Conservation (phyloP, 2,888 invertebrate genomes). For the Meteorus cinctellus region DNA sequence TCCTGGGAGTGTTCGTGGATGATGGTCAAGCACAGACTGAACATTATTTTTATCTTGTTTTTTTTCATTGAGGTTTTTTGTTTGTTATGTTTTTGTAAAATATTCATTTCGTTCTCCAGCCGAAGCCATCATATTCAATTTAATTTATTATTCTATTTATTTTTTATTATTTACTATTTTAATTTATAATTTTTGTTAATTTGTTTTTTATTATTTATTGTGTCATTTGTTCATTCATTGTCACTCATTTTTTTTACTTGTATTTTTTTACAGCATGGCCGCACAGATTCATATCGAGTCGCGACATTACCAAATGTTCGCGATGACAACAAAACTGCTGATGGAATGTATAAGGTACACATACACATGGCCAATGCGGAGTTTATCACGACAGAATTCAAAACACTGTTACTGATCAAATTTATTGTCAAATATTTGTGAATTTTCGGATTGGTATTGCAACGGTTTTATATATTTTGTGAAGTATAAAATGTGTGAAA, state of each 20-base stretch:
- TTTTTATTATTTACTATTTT: conserved; percentile 45
- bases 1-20: conserved; percentile 43
- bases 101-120: conserved; percentile 19
- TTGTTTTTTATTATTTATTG: conserved; percentile 44
- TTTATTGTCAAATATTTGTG: too few relatives aligned
- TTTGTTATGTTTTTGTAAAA: conserved; percentile 8
- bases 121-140: conserved; percentile 34
- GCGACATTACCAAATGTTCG: conserved; percentile 93
- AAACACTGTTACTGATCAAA: too few relatives aligned
- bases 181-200: not conserved
- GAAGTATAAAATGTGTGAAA: too few relatives aligned
- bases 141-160: conserved; percentile 39
- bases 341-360: conserved; percentile 92
- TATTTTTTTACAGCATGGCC: conserved; percentile 86
- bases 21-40: conserved; percentile 39
- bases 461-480: too few relatives aligned
- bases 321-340: conserved; percentile 97
- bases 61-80: not conserved
- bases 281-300: conserved; percentile 97
- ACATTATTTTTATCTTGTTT: conserved; percentile 19
- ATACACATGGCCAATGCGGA: conserved; percentile 26
- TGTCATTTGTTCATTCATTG: conserved; percentile 48
- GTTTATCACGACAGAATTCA: not conserved
- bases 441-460: too few relatives aligned
- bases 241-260: conserved; percentile 59